Base-by-base conservation (phyloP, 2,113 vertebrate species). In the Tupaia tana region DNA sequence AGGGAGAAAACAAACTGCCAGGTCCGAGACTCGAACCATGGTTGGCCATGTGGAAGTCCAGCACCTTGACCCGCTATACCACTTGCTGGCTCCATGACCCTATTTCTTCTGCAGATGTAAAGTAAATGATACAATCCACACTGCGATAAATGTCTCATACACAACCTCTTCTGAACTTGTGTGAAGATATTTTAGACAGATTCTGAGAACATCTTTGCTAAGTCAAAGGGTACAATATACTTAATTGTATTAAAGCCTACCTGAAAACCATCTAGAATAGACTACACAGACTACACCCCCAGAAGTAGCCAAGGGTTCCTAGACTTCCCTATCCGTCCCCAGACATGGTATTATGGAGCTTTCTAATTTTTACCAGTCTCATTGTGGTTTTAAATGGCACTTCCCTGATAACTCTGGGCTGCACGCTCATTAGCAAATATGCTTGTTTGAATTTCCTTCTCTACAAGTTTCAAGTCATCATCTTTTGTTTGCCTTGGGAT, bases 221-320 rank as follows among this genome's bases (percentile, higher is more conserved):
- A 54, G 75, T 70, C 16, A 56, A 2, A 67, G 86, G 77, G 56
- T 43, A 82, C 43, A 59, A n/a, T 15, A 20, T 1, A 29, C 10
- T 16, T 54, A 69, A 31, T 52, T 66, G 27, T 31, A 82, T 25
- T 31, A 24, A 86, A 25, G 29, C 15, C 29, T 18, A 43, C 52
- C 54, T 13, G 67, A 54, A 58, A 12, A n/a, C 25, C n/a, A n/a
- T 77, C 43, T 3, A 61, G 52, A 89, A 69, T 8, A 69, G 59
- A 63, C 14, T 4, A 9, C 4, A 9, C 6, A 9, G 7, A 3
- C 16, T 77, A 16, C 15, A 79, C 20, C 24, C 31, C 22, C 18
- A 59, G 18, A 24, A 34, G 25, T 20, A 0, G 27, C 24, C 0
- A 0, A 52, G 43, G 25, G 16, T 3, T 63, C 34, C 25, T 8